Percentiles rank a stretch among this genome's conserved stretches.
phyloP scores from a whole-genome alignment of 2,888 invertebrate genomes.

The Euzetes globulus region DNA sequence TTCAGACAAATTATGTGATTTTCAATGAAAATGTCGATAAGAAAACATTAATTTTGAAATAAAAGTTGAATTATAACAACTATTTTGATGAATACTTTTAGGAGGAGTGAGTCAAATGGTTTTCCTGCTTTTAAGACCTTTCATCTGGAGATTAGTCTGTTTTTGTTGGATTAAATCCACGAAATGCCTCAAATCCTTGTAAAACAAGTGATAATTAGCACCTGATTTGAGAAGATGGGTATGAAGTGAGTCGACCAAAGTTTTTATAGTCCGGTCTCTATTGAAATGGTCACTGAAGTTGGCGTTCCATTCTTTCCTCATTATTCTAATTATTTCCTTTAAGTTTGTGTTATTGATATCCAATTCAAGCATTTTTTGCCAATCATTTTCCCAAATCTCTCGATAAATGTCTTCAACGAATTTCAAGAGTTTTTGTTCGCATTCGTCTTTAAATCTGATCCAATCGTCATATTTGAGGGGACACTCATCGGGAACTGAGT shows the following conservation, averaged over 20 bases:
- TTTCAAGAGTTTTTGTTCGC: neutral
- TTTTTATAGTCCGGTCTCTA: neutral
- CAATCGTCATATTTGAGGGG: constrained; percentile 16
- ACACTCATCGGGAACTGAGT: neutral
- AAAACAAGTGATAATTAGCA: neutral
- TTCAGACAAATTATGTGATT: too few relatives aligned
- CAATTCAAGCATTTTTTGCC: constrained; percentile 1
- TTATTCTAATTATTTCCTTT: neutral
- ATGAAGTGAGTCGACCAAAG: neutral
- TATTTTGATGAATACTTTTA: too few relatives aligned
- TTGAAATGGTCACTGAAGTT: constrained; percentile 15
- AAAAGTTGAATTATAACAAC: too few relatives aligned
- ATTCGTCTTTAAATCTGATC: neutral
- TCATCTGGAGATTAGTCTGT: neutral
- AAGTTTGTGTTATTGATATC: neutral
- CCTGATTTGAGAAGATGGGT: neutral
- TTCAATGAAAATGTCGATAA: too few relatives aligned
- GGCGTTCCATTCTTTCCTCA: neutral
- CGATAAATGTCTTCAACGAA: neutral
- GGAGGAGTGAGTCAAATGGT: too few relatives aligned
- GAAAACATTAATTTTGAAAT: too few relatives aligned
- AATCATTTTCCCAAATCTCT: constrained; percentile 1
- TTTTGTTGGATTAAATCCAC: neutral
- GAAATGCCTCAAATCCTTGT: neutral
- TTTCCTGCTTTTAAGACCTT: neutral